A percentile compares a stretch with the other conserved stretches of the same genome.
Conservation (phyloP, 2,797 vertebrate genomes). For the Erpetoichthys calabaricus region DNA sequence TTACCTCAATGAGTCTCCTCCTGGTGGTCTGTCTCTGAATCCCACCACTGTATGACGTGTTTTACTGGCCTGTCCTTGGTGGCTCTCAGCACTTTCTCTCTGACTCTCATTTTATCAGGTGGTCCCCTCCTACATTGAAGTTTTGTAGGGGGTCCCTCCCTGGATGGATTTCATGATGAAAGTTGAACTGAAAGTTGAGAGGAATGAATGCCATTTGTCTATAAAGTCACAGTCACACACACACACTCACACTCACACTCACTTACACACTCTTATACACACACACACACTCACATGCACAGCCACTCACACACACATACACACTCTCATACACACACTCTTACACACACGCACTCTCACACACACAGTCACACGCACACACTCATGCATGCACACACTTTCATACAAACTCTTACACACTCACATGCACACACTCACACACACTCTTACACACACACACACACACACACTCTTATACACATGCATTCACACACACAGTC, state of each 20-base stretch:
- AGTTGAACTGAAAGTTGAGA: too few species aligned
- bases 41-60: too few species aligned
- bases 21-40: too few species aligned
- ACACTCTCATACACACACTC: neutral
- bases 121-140: too few species aligned
- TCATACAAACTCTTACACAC: neutral
- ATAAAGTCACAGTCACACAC: neutral
- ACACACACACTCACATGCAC: neutral
- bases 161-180: too few species aligned
- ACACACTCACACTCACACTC: neutral
- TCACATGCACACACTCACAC: neutral
- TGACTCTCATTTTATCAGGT: too few species aligned
- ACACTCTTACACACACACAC: neutral
- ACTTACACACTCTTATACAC: neutral
- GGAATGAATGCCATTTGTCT: neutral
- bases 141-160: too few species aligned
- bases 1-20: too few species aligned
- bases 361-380: neutral
- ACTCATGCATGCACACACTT: neutral
- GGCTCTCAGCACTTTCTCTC: too few species aligned
- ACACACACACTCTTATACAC: too few species aligned
- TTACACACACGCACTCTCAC: neutral
- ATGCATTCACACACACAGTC: too few species aligned
- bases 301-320: neutral
- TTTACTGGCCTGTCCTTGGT: too few species aligned